A percentile compares a stretch with the other conserved stretches of the same genome.
Conservation (phyloP, 2,113 vertebrate genomes). For the Panthera uncia region DNA sequence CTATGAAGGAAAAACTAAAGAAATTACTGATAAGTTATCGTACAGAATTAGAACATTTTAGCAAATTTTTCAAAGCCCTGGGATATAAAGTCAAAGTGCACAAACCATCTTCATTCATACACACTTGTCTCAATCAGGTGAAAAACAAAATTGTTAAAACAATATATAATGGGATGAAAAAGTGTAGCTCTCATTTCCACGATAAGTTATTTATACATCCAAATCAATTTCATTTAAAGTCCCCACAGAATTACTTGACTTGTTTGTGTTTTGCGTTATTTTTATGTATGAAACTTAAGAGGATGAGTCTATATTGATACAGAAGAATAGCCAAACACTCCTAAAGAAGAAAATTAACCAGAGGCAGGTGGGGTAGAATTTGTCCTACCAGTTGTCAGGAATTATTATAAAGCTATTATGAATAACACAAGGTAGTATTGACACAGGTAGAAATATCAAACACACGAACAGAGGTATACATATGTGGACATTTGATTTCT, state of each 20-base stretch:
- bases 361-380: background rate
- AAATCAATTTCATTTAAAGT: background rate
- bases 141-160: background rate
- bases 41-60: background rate
- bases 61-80: background rate
- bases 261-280: background rate
- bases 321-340: background rate
- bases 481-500: background rate
- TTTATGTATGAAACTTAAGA: background rate
- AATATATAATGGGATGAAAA: background rate
- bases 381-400: background rate
- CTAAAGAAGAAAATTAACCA: background rate
- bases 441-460: background rate
- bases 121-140: background rate
- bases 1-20: background rate
- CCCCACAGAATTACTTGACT: background rate
- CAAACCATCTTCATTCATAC: background rate
- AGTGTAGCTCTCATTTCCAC: background rate
- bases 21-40: background rate
- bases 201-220: background rate
- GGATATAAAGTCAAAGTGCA: background rate
- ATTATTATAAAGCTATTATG: background rate
- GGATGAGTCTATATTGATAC: background rate
- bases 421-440: background rate
- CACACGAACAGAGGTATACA: background rate